Evolutionary conservation across 2,797 vertebrate genomes (phyloP).

Genomic region (Mycteria americana): DNA sequence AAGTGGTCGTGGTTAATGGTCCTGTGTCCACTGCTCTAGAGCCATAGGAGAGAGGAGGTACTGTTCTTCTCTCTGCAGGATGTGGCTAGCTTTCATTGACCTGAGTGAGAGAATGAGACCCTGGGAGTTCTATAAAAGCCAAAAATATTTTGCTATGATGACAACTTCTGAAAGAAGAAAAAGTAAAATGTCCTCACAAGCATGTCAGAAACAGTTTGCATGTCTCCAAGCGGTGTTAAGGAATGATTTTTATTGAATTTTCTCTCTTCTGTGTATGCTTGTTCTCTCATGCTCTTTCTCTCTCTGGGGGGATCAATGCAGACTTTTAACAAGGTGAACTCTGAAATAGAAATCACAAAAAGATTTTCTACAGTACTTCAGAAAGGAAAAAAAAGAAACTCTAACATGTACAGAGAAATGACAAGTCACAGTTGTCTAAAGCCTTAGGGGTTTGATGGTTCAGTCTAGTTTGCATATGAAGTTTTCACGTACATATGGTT

Average conservation of each 20-base stretch:
- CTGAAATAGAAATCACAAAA: constrained; percentile 9
- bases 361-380: background rate
- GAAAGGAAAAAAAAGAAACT: background rate
- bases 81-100: background rate
- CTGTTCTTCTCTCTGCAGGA: background rate
- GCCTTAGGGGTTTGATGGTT: background rate
- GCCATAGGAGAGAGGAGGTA: background rate
- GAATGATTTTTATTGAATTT: constrained; percentile 17
- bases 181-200: background rate
- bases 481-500: background rate
- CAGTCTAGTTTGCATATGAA: background rate
- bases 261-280: background rate
- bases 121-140: background rate
- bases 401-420: background rate
- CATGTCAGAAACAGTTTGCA: background rate
- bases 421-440: background rate
- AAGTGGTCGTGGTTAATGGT: no score
- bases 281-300: background rate
- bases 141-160: background rate
- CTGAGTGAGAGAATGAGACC: background rate
- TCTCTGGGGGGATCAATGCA: background rate
- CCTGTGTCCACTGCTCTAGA: background rate
- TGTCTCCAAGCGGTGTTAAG: background rate
- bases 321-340: constrained; percentile 12
- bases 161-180: background rate